Conservation (phyloP, 2,888 invertebrate genomes). For the Baronia brevicornis region DNA sequence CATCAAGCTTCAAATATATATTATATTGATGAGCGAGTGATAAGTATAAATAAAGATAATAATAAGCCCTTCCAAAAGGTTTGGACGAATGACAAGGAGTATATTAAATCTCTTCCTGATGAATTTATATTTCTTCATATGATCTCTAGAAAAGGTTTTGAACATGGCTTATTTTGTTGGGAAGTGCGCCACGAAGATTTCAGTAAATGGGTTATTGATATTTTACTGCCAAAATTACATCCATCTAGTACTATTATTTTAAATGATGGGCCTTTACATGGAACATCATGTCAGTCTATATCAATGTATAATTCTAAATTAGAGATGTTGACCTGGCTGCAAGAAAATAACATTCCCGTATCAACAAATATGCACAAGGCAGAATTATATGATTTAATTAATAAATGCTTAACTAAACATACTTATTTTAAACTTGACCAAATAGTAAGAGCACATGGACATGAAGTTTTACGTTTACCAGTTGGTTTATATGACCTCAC, state of each 20-base stretch:
- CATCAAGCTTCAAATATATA: slow-evolving; percentile 24
- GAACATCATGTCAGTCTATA: slow-evolving; percentile 22
- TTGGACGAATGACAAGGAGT: slow-evolving; percentile 15
- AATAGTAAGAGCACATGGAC: slow-evolving; percentile 36
- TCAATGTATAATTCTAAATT: slow-evolving; percentile 36
- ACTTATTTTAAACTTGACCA: slow-evolving; percentile 28
- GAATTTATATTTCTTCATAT: slow-evolving; percentile 31
- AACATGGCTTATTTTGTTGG: slow-evolving; percentile 32
- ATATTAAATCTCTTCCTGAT: slow-evolving; percentile 10
- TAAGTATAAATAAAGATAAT: too few species aligned
- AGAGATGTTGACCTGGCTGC: slow-evolving; percentile 39
- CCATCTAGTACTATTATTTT: slow-evolving; percentile 35
- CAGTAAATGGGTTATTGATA: slow-evolving; percentile 40
- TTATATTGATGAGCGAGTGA: slow-evolving; percentile 42
- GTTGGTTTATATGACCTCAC: slow-evolving; percentile 32
- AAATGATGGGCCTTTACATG: slow-evolving; percentile 32
- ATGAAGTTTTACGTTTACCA: slow-evolving; percentile 39
- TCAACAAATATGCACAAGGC: slow-evolving; percentile 33
- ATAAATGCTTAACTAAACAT: slow-evolving; percentile 22
- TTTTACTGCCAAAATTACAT: slow-evolving; percentile 28
- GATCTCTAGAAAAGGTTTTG: slow-evolving; percentile 27
- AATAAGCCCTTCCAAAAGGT: too few species aligned
- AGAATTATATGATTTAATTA: slow-evolving; percentile 36
- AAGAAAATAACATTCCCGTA: slow-evolving; percentile 36
- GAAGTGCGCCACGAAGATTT: slow-evolving; percentile 27